Evolutionary conservation across 2,797 vertebrate genomes (phyloP).

Genomic region (Malurus splendens): DNA sequence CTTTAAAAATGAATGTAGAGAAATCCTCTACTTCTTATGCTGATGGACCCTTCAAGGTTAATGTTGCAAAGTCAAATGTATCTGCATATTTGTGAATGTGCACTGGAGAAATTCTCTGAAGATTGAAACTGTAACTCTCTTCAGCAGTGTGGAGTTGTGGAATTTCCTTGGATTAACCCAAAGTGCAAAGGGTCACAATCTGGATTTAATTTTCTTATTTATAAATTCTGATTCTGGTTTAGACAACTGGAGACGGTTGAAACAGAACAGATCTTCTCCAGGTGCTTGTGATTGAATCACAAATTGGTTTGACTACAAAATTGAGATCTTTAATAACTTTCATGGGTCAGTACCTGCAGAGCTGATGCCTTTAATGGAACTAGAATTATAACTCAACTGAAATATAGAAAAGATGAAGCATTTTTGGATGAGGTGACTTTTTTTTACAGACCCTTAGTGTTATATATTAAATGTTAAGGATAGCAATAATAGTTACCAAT

Average conservation of each 20-base stretch:
- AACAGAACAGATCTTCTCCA: neutral
- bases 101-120: neutral
- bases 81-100: neutral
- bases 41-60: neutral
- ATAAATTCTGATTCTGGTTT: neutral
- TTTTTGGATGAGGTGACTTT: conserved; percentile 1
- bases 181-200: neutral
- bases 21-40: neutral
- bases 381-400: conserved; percentile 4
- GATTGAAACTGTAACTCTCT: neutral
- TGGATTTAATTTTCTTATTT: conserved; percentile 1
- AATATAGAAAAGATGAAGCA: neutral
- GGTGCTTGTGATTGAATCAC: neutral
- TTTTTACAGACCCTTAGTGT: neutral
- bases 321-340: conserved; percentile 20
- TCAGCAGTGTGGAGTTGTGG: neutral
- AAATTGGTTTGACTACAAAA: neutral
- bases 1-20: neutral
- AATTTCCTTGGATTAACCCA: neutral
- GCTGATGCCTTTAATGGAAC: neutral
- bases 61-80: neutral
- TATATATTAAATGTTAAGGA: neutral
- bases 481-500: neutral
- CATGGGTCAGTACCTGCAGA: neutral
- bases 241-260: neutral